A percentile compares a stretch with the other conserved stretches of the same genome.
These are phyloP conservation scores for Pseudomyrmex sp. DNA, from an alignment of 1,140 invertebrate genomes.

Conservation along the genomic window DNA sequence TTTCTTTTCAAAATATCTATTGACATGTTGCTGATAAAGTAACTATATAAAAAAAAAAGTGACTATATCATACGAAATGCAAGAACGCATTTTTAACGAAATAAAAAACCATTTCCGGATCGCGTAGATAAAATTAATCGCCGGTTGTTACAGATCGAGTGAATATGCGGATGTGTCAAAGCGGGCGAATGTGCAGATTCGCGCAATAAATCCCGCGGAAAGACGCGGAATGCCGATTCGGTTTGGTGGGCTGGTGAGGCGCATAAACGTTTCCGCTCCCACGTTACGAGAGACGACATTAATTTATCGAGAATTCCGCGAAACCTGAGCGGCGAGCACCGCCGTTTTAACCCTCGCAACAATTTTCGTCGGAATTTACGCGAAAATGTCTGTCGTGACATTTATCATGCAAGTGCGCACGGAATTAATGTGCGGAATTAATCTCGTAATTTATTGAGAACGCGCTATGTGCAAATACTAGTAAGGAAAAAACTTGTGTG, in stretches of 20 bases:
- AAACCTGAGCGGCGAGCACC: neutral
- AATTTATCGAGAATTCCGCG: slow-evolving; percentile 48
- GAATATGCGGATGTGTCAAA: slow-evolving; percentile 31
- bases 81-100: slow-evolving; percentile 3
- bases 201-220: slow-evolving; percentile 32
- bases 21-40: no score
- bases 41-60: no score
- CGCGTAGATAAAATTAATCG: slow-evolving; percentile 66
- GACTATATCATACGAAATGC: no score
- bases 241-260: slow-evolving; percentile 18
- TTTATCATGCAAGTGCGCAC: slow-evolving; percentile 20
- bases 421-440: slow-evolving; percentile 35
- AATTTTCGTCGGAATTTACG: slow-evolving; percentile 7
- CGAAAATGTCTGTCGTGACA: slow-evolving; percentile 14
- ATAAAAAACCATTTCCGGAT: slow-evolving; percentile 58
- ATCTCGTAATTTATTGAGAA: slow-evolving; percentile 8
- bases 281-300: slow-evolving; percentile 30
- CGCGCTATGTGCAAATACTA: neutral
- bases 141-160: slow-evolving; percentile 28
- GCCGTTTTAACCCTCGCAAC: slow-evolving; percentile 14
- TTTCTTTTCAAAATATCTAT: no score
- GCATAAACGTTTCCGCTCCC: slow-evolving; percentile 45
- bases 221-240: slow-evolving; percentile 24
- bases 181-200: slow-evolving; percentile 18
- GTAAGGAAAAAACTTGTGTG: no score